These are phyloP conservation scores for Buphagus erythrorhynchus DNA, from an alignment of 2,797 vertebrate genomes.

Conservation along the genomic window DNA sequence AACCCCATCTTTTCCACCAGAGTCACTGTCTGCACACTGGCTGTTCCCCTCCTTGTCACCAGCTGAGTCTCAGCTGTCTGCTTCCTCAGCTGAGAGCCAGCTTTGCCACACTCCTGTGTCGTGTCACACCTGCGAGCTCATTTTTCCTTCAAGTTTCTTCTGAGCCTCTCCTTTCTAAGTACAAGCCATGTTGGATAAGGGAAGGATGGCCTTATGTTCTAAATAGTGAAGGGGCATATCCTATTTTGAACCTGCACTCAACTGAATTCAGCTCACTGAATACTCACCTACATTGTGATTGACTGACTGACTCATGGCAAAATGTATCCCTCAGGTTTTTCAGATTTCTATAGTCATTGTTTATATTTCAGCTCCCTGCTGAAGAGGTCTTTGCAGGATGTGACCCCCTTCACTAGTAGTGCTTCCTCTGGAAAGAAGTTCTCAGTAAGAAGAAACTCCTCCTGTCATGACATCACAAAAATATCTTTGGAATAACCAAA, in stretches of 20 bases:
- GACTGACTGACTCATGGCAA: background rate
- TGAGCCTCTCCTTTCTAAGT: background rate
- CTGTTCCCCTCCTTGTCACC: background rate
- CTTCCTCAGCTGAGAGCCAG: background rate
- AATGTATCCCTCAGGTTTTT: background rate
- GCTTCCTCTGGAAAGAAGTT: background rate
- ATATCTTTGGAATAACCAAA: background rate
- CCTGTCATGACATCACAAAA: background rate
- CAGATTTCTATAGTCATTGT: background rate
- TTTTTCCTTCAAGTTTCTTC: background rate
- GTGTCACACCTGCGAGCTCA: background rate
- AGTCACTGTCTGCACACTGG: accelerated
- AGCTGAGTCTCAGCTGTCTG: background rate
- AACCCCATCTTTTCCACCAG: accelerated
- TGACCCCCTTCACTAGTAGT: background rate
- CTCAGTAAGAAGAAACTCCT: background rate
- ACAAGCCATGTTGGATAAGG: background rate
- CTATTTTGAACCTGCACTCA: background rate
- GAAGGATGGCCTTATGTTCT: background rate
- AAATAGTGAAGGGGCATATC: background rate
- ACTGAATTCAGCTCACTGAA: background rate
- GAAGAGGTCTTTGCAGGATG: background rate
- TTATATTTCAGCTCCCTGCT: background rate
- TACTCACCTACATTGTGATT: background rate
- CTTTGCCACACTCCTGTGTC: background rate